Conservation (phyloP, 2,113 vertebrate genomes). For the Vombatus ursinus region DNA sequence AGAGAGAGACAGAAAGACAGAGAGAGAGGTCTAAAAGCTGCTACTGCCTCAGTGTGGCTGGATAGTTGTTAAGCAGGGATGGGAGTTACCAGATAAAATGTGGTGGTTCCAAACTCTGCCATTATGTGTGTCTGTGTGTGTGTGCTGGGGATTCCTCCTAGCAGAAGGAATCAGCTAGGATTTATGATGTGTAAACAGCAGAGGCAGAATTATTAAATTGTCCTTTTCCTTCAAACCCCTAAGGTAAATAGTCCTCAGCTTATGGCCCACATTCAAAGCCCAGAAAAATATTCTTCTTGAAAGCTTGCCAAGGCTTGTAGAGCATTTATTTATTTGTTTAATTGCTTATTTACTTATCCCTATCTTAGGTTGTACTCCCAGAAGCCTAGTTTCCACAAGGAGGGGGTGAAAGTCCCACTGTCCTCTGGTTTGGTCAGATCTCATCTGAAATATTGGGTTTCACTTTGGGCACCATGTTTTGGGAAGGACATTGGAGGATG, state of each 20-base stretch:
- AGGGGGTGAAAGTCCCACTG: neutral
- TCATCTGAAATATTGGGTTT: neutral
- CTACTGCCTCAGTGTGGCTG: neutral
- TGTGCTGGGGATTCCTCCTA: too few species aligned
- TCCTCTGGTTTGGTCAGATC: neutral
- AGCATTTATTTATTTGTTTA: neutral
- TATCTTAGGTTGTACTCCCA: neutral
- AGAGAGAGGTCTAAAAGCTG: neutral
- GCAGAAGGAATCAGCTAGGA: neutral
- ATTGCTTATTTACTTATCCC: neutral
- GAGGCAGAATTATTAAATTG: neutral
- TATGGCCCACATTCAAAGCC: neutral
- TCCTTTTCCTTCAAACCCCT: conserved; percentile 8
- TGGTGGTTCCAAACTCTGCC: neutral
- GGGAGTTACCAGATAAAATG: neutral
- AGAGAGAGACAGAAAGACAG: too few species aligned
- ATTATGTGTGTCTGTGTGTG: neutral
- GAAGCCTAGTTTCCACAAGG: neutral
- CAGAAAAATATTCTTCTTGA: neutral
- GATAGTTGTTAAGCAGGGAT: neutral
- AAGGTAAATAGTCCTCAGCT: neutral
- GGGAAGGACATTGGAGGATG: neutral
- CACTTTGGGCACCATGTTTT: neutral
- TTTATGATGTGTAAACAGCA: neutral
- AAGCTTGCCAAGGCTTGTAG: conserved; percentile 4